Percentiles rank a stretch among this genome's conserved stretches.
phyloP scores from a whole-genome alignment of 2,888 invertebrate genomes.

The Rugalucina vietnamica region DNA sequence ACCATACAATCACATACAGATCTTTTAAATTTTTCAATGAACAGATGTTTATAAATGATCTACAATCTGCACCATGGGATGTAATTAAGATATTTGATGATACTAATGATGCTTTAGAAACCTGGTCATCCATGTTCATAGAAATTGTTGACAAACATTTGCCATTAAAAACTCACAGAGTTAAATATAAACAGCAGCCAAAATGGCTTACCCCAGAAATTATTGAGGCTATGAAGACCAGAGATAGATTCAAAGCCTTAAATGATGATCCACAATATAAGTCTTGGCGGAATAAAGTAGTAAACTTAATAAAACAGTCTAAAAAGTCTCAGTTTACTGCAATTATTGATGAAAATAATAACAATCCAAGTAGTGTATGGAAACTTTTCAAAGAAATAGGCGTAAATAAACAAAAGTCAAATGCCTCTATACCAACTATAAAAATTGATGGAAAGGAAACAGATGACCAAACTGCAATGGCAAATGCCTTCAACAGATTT shows the following conservation, averaged over 20 bases:
- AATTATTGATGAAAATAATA: background rate
- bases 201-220: background rate
- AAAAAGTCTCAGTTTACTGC: background rate
- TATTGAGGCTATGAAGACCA: background rate
- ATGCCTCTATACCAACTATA: background rate
- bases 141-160: background rate
- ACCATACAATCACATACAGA: background rate
- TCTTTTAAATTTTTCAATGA: background rate
- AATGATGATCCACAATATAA: background rate
- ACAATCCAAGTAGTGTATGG: background rate
- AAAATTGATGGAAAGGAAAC: background rate
- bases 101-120: background rate
- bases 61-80: background rate
- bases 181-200: background rate
- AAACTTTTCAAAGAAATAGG: background rate
- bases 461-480: background rate
- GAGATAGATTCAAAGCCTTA: background rate
- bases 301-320: background rate
- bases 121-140: background rate
- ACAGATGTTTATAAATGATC: background rate
- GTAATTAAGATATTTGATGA: background rate
- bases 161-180: background rate
- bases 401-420: background rate
- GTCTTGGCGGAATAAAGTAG: background rate
- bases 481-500: background rate